Evolutionary conservation across 1,140 invertebrate species (phyloP), one percentile per base, ranked within the genome.

Genomic region (Popillia japonica): DNA sequence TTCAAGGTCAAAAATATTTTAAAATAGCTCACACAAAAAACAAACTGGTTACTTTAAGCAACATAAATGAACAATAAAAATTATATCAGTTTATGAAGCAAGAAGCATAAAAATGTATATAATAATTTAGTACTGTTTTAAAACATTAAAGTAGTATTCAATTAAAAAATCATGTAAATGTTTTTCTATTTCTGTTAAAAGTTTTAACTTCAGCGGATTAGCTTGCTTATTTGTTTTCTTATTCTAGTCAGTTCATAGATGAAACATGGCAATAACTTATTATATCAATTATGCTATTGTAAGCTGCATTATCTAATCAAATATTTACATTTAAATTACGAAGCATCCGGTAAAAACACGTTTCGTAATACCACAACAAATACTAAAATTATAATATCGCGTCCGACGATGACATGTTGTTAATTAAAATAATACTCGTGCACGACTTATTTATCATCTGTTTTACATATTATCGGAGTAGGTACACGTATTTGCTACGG

Each of bases 281-380:
- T 34, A 34, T 2, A 34, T 1, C 4, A 34, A 34, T 34, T 34
- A 55, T 55, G n/a, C 48, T 17, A n/a, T 55, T 14, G 48, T 55
- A 14, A 55, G 17, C 48, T 17, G 14, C 14, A 14, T 55, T 55
- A 55, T 55, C n/a, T 55, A 55, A 55, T n/a, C n/a, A 14, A 55
- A 3, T 17, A 17, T 17, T 17, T 17, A 55, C 14, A 55, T 55
- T 55, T 17, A 55, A 55, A 55, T 55, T 44, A 55, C n/a, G 48
- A 14, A n/a, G 48, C 48, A 55, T 55, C 14, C 48, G 48, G 48
- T 17, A 17, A 55, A 55, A 55, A 55, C 48, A 55, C 17, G 48
- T 55, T 55, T 55, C 48, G 48, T n/a, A 55, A 55, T 55, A 55
- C 0, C 14, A 55, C 48, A 55, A 55, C 48, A 55, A 55, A n/a